Conservation (phyloP, 2,888 invertebrate species). For the Uloborus plumipes region DNA sequence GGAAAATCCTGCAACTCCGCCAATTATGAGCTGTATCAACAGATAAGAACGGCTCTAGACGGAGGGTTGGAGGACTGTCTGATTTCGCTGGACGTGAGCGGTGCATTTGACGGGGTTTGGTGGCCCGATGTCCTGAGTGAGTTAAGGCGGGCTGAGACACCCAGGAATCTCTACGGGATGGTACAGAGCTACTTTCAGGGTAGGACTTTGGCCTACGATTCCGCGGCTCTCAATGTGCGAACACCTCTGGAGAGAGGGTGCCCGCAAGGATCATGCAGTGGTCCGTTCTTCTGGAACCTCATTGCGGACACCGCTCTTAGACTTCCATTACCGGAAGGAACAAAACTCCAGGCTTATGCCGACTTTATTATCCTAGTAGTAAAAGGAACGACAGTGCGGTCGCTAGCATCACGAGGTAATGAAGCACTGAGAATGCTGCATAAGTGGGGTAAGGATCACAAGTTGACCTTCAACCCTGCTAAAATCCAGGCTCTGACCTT, state of each 20-base stretch:
- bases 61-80: neutral
- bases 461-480: neutral
- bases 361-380: neutral
- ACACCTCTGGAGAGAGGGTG: neutral
- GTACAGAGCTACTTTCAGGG: neutral
- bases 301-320: neutral
- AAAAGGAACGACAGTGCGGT: no score
- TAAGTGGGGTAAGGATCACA: neutral
- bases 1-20: neutral
- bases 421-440: neutral
- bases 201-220: neutral
- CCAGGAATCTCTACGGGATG: neutral
- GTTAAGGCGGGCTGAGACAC: neutral
- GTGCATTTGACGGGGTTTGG: conserved; percentile 11
- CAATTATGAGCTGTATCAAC: neutral
- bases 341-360: neutral
- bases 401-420: neutral
- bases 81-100: neutral
- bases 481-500: neutral
- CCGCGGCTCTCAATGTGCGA: neutral
- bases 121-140: neutral
- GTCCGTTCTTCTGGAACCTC: neutral
- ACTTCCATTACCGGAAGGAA: neutral
- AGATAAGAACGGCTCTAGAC: neutral
- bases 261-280: neutral